Conservation (phyloP, 2,888 invertebrate species). For the Mechanitis messenoides region DNA sequence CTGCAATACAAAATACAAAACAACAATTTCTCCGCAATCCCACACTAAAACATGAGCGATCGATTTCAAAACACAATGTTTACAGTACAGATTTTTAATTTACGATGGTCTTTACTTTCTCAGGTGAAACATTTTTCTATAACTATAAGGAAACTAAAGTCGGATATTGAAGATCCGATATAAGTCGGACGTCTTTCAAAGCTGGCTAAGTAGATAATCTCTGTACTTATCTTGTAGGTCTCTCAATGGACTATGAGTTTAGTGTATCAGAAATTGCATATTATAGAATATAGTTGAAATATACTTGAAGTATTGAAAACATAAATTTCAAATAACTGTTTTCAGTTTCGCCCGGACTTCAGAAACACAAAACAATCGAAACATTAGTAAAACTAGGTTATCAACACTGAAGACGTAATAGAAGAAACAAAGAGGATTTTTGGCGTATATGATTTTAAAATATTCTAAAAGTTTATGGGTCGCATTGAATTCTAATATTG, state of each 20-base stretch:
- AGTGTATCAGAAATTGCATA: neutral
- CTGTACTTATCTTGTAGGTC: slow-evolving; percentile 32
- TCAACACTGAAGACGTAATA: too few relatives aligned
- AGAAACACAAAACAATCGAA: too few relatives aligned
- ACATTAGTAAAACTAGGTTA: too few relatives aligned
- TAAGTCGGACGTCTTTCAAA: slow-evolving; percentile 57
- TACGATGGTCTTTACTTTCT: slow-evolving; percentile 21
- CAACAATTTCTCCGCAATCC: slow-evolving; percentile 20
- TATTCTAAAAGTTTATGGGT: too few relatives aligned
- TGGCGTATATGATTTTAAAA: too few relatives aligned
- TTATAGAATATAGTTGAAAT: too few relatives aligned
- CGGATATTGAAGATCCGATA: slow-evolving; percentile 33
- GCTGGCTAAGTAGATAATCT: slow-evolving; percentile 46
- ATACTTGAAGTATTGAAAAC: too few relatives aligned
- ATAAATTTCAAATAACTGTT: too few relatives aligned
- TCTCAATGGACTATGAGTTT: slow-evolving; percentile 9
- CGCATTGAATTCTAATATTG: too few relatives aligned
- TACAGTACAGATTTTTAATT: slow-evolving; percentile 21
- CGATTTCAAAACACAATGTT: slow-evolving; percentile 40
- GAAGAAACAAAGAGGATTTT: too few relatives aligned
- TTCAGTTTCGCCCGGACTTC: too few relatives aligned
- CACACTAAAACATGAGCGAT: slow-evolving; percentile 38
- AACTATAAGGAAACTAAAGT: slow-evolving; percentile 36
- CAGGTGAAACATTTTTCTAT: slow-evolving; percentile 9
- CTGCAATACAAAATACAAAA: too few relatives aligned